Conservation (phyloP, 2,797 vertebrate genomes). For the Huso huso region DNA sequence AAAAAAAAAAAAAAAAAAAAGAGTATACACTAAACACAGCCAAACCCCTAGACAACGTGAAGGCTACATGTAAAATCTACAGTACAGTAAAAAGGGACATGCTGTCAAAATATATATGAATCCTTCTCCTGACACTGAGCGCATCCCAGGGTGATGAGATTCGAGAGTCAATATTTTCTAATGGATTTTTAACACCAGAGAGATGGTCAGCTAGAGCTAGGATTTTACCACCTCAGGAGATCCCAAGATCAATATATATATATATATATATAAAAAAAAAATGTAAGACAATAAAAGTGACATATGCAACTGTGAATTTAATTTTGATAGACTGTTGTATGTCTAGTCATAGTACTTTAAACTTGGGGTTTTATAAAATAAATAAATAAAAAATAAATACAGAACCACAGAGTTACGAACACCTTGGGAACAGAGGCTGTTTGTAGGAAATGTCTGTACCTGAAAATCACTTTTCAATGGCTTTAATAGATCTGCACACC, state of each 20-base stretch:
- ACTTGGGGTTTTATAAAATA: too few relatives aligned
- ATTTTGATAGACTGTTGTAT: background rate
- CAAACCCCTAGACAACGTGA: too few relatives aligned
- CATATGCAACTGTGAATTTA: background rate
- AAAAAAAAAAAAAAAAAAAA: too few relatives aligned
- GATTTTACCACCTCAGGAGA: conserved; percentile 23
- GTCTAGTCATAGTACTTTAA: too few relatives aligned
- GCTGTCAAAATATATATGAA: background rate
- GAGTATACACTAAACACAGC: too few relatives aligned
- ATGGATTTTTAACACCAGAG: conserved; percentile 32
- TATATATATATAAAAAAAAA: background rate
- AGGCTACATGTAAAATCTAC: too few relatives aligned
- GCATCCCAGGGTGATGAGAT: conserved; percentile 33
- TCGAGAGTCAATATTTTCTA: conserved; percentile 38
- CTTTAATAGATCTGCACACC: too few relatives aligned
- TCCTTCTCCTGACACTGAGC: conserved; percentile 11
- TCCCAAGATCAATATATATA: background rate
- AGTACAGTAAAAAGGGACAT: background rate
- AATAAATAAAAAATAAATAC: too few relatives aligned
- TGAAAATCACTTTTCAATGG: too few relatives aligned
- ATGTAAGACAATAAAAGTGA: background rate
- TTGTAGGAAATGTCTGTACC: too few relatives aligned
- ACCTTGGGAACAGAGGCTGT: too few relatives aligned
- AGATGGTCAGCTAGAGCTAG: conserved; percentile 26
- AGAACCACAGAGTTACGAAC: too few relatives aligned